A percentile compares a stretch with the other conserved stretches of the same genome.
Conservation (phyloP, 2,113 vertebrate species). For the Sylvia atricapilla region DNA sequence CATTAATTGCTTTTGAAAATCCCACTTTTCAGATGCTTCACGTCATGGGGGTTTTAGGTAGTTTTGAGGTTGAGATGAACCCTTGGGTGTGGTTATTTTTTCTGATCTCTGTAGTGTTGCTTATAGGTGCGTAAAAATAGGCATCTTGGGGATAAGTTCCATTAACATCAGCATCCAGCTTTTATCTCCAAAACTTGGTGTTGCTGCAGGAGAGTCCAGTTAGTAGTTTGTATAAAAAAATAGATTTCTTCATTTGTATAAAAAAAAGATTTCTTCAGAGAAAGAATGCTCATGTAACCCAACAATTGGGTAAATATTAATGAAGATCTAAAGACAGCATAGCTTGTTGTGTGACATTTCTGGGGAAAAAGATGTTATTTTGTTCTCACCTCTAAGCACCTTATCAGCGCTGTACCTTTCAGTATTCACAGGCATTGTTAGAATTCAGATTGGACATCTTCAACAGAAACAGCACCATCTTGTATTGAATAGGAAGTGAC, state of each 20-base stretch:
- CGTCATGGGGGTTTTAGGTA: rapidly evolving
- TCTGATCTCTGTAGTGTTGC: not conserved
- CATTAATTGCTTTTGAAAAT: not conserved
- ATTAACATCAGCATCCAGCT: not conserved
- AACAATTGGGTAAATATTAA: not conserved
- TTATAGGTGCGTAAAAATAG: not conserved
- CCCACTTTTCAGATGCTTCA: not conserved
- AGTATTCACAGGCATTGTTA: not conserved
- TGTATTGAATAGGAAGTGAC: not conserved
- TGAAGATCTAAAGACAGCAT: not conserved
- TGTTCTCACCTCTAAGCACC: not conserved
- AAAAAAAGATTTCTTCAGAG: not conserved
- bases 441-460: not conserved
- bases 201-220: not conserved
- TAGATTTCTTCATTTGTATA: not conserved
- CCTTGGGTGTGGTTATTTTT: not conserved
- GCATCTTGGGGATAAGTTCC: not conserved
- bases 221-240: not conserved
- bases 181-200: not conserved
- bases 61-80: not conserved
- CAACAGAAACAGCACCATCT: not conserved
- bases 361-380: not conserved
- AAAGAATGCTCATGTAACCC: not conserved
- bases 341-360: not conserved
- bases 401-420: not conserved